These are phyloP conservation scores for Gandaritis pyraliata DNA, from an alignment of 2,888 invertebrate species.

Conservation along the genomic window DNA sequence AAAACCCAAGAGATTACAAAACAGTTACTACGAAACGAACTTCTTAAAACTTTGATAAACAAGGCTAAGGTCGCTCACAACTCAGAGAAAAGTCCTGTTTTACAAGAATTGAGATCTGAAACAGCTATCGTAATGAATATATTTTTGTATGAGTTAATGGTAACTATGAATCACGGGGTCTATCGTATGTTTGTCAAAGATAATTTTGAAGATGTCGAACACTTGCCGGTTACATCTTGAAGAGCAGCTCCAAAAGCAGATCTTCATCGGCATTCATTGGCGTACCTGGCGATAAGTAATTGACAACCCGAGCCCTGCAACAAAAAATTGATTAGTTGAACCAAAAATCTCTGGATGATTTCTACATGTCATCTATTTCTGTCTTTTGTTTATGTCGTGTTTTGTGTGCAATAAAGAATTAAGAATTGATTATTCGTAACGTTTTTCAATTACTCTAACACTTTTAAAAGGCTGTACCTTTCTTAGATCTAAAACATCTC, in stretches of 20 bases:
- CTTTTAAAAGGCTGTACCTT: no score
- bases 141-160: conserved; percentile 39
- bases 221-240: conserved; percentile 67
- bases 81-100: conserved; percentile 66
- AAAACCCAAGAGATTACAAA: conserved; percentile 31
- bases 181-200: conserved; percentile 27
- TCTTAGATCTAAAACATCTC: no score
- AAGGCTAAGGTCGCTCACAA: conserved; percentile 74
- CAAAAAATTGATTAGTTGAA: not conserved
- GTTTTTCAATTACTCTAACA: no score
- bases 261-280: conserved; percentile 81
- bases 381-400: no score
- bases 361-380: no score
- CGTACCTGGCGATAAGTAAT: conserved; percentile 78
- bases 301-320: conserved; percentile 62
- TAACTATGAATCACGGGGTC: conserved; percentile 37
- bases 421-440: no score
- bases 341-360: no score
- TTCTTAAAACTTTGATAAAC: conserved; percentile 56
- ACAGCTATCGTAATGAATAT: conserved; percentile 40
- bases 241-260: conserved; percentile 76
- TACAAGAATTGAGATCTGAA: conserved; percentile 45
- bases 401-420: no score
- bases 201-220: conserved; percentile 23
- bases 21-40: conserved; percentile 27